Conservation (phyloP, 2,113 vertebrate species). For the Beaufortia kweichowensis region DNA sequence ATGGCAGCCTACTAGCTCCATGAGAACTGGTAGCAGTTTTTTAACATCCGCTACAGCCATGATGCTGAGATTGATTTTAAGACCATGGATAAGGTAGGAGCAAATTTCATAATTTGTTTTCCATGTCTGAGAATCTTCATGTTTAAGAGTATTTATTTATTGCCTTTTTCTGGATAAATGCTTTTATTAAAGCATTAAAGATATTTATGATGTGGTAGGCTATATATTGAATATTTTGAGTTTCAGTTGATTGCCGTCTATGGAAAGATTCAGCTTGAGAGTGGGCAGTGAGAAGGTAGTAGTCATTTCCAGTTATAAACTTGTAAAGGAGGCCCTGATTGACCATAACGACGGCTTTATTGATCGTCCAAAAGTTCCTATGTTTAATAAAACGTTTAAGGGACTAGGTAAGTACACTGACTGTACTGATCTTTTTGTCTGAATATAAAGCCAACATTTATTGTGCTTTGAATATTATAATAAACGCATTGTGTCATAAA, state of each 20-base stretch:
- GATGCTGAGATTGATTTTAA: neutral
- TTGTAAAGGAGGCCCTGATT: slow-evolving; percentile 79
- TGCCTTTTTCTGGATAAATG: neutral
- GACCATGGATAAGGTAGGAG: slow-evolving; percentile 64
- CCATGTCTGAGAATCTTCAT: too few relatives aligned
- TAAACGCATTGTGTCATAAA: slow-evolving; percentile 14
- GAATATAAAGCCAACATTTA: neutral
- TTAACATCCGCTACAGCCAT: slow-evolving; percentile 24
- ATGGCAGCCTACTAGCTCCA: neutral
- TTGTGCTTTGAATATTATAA: neutral
- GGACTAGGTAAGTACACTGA: slow-evolving; percentile 65
- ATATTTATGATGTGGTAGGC: too few relatives aligned
- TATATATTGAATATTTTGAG: neutral
- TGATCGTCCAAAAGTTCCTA: slow-evolving; percentile 62
- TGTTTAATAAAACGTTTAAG: slow-evolving; percentile 62
- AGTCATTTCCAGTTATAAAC: slow-evolving; percentile 67
- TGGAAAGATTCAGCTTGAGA: slow-evolving; percentile 63
- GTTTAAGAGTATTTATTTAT: neutral
- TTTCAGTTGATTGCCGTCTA: slow-evolving; percentile 72
- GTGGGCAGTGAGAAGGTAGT: slow-evolving; percentile 58
- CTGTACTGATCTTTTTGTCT: neutral
- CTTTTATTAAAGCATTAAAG: too few relatives aligned
- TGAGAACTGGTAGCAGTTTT: neutral
- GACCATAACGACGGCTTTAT: slow-evolving; percentile 72
- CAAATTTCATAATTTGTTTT: neutral